Percentiles rank a stretch among this genome's conserved stretches.
Conservation (phyloP, 2,113 vertebrate genomes). For the Gnathonemus longibarbis region DNA sequence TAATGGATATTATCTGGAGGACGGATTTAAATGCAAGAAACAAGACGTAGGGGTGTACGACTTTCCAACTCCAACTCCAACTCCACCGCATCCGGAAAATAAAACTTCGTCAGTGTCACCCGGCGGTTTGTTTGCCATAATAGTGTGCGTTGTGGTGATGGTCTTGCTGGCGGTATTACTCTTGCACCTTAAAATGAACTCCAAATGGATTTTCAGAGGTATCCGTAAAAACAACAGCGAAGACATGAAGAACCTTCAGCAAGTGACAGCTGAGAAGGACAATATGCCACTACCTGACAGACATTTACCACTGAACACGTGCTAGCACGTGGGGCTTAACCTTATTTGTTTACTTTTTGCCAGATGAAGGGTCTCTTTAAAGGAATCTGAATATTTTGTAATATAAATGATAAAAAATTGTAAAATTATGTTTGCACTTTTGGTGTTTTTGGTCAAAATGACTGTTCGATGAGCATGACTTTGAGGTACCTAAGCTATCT, state of each 20-base stretch:
- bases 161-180: slow-evolving; percentile 42
- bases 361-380: not conserved
- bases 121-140: slow-evolving; percentile 47
- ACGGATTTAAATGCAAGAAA: slow-evolving; percentile 4
- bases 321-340: slow-evolving; percentile 3
- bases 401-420: not conserved
- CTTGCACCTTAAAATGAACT: slow-evolving; percentile 24
- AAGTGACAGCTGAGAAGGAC: slow-evolving; percentile 28
- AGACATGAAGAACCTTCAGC: slow-evolving; percentile 37
- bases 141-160: slow-evolving; percentile 38
- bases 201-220: slow-evolving; percentile 16
- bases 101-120: slow-evolving; percentile 22
- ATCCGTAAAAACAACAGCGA: slow-evolving; percentile 29
- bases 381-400: not conserved
- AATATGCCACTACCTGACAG: not conserved
- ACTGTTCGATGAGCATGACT: not conserved
- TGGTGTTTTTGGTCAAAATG: not conserved
- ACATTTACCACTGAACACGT: slow-evolving; percentile 18
- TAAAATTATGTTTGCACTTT: slow-evolving; percentile 19
- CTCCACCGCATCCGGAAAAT: not conserved
- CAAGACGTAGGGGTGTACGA: not conserved
- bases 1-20: slow-evolving; percentile 31
- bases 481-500: not conserved
- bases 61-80: not conserved
- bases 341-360: not conserved